Evolutionary conservation across 2,797 vertebrate species (phyloP), one percentile per base, ranked within the genome.

Genomic region (Gambelia wislizenii): DNA sequence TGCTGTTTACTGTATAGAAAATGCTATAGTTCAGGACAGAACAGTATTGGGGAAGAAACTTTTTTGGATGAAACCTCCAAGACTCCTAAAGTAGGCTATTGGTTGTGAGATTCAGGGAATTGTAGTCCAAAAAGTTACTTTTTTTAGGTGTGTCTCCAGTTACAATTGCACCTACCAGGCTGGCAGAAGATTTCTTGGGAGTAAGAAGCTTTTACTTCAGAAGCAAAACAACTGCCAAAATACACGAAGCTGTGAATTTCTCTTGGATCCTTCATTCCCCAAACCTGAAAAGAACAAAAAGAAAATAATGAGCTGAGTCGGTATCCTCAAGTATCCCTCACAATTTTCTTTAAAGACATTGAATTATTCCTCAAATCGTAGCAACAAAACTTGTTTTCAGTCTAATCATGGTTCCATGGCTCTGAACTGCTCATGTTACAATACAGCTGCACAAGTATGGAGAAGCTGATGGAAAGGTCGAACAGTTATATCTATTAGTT

Each of bases 351-450:
- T n/a, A n/a, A n/a, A n/a, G n/a, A n/a, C n/a, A n/a, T n/a, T n/a
- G n/a, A n/a, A n/a, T 79, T 87, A 25, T 25, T 67, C 6, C 64
- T 27, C 25, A 67, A 67, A 67, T 9, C 27, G 25, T 33, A 67
- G 64, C 64, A 67, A 67, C 25, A 67, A 27, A 67, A 27, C 64
- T 67, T 27, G 64, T 6, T 27, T 67, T 67, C 0, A 27, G 70
- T 90, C 18, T 85, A 77, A 87, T 79, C 67, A 86, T 39, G 44
- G 47, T 87, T 27, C 14, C 0, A 2, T 44, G 1, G 78, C 61
- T 42, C 79, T 82, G 89, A 91, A 92, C 61, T 36, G 64, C 0
- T 1, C 27, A 14, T 79, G 33, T 76, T 56, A 86, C 70, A 87
- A 87, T 1, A 33, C 25, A 93, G 79, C 14, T 81, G 47, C 12